Percentiles rank a stretch among this genome's conserved stretches.
These are phyloP conservation scores for Lasiurus cinereus DNA, from an alignment of 2,113 vertebrate species.

Conservation along the genomic window DNA sequence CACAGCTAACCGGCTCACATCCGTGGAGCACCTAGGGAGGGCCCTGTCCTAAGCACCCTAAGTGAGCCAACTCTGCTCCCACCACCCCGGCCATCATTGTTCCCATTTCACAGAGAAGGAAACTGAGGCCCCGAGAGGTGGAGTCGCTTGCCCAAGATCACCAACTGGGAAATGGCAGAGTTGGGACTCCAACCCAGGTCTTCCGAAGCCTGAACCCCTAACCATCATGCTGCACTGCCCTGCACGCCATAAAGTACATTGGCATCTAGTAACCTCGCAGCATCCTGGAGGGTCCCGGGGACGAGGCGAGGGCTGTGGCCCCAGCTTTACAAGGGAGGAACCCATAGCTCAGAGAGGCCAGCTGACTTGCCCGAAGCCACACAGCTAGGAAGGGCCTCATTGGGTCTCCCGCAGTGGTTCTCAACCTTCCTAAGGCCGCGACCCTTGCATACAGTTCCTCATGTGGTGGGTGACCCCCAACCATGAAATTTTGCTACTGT, in stretches of 20 bases:
- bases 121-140: background rate
- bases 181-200: background rate
- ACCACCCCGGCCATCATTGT: background rate
- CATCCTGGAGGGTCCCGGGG: no score
- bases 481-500: no score
- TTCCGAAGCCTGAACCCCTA: background rate
- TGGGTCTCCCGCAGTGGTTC: background rate
- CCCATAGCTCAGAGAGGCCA: background rate
- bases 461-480: no score
- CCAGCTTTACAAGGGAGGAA: background rate
- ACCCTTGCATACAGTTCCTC: no score
- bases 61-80: background rate
- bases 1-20: background rate
- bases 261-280: background rate
- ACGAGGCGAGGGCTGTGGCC: background rate
- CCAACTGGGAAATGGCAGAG: background rate
- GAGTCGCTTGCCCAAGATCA: background rate
- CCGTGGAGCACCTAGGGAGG: background rate
- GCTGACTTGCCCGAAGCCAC: background rate
- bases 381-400: background rate
- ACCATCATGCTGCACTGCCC: accelerated
- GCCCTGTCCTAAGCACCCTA: background rate
- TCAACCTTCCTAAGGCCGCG: no score
- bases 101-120: background rate
- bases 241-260: accelerated